phyloP scores from a whole-genome alignment of 2,797 vertebrate species.

The Muscicapa comitata region DNA sequence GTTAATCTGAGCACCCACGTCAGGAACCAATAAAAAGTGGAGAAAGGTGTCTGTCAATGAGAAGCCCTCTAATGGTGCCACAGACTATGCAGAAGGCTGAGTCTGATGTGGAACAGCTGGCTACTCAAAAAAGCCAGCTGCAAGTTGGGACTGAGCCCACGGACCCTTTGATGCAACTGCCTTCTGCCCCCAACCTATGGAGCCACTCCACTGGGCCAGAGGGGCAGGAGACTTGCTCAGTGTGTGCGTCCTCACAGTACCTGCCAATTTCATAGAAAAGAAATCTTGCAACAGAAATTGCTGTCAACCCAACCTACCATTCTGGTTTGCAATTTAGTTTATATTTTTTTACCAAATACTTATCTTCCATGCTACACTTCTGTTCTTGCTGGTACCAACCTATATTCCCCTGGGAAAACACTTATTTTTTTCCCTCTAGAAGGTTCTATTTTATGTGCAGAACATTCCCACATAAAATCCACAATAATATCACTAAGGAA shows the following conservation, averaged over 20 bases:
- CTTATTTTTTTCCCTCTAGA: not conserved
- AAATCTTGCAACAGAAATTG: not conserved
- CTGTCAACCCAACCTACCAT: not conserved
- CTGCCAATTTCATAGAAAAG: not conserved
- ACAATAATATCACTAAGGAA: not conserved
- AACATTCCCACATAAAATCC: not conserved
- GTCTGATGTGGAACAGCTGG: not conserved
- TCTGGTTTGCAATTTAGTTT: not conserved
- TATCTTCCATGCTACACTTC: not conserved
- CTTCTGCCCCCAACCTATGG: rapidly evolving
- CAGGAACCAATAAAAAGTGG: not conserved
- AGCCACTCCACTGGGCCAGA: not conserved
- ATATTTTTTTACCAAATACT: not conserved
- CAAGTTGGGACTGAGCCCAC: not conserved
- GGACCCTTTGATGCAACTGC: not conserved
- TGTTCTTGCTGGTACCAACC: not conserved
- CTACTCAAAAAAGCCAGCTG: not conserved
- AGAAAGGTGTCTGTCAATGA: not conserved
- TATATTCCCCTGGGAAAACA: not conserved
- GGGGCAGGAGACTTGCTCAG: not conserved
- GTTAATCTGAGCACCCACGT: not conserved
- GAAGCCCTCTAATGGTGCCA: not conserved
- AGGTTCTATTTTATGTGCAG: not conserved
- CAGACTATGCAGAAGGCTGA: not conserved
- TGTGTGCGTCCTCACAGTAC: not conserved